phyloP scores from a whole-genome alignment of 1,140 invertebrate species.

The Octopus sinensis region DNA sequence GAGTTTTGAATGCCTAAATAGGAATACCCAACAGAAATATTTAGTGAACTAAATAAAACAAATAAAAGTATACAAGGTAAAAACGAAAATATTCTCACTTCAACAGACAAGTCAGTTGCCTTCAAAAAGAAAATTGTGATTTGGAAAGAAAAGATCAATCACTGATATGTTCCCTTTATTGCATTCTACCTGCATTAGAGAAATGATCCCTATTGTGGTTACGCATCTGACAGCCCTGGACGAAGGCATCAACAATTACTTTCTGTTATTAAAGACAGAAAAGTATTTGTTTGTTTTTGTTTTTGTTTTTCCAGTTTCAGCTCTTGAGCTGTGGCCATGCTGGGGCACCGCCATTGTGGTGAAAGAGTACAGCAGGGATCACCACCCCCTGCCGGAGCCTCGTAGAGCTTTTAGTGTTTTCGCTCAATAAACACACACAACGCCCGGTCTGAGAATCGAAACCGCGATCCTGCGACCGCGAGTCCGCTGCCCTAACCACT shows the following conservation, averaged over 20 bases:
- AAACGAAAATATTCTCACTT: background rate
- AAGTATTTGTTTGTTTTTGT: too few species aligned
- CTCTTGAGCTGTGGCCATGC: too few species aligned
- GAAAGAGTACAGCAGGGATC: too few species aligned
- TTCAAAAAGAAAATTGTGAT: background rate
- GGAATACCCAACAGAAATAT: background rate
- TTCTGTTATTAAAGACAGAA: background rate
- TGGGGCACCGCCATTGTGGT: too few species aligned
- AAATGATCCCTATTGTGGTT: background rate
- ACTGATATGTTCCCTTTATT: background rate
- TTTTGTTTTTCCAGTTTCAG: background rate
- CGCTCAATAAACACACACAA: too few species aligned
- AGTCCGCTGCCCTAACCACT: too few species aligned
- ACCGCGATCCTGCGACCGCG: too few species aligned
- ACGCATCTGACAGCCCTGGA: background rate
- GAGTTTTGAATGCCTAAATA: background rate
- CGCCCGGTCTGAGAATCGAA: too few species aligned
- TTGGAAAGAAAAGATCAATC: slow-evolving; percentile 1
- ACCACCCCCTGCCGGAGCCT: too few species aligned
- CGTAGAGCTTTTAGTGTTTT: too few species aligned
- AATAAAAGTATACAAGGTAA: background rate
- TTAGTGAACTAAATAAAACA: background rate
- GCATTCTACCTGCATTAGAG: background rate
- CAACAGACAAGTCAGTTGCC: background rate
- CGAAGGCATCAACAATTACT: background rate